Evolutionary conservation across 2,888 invertebrate species (phyloP).

Genomic region (Plebejus anna): DNA sequence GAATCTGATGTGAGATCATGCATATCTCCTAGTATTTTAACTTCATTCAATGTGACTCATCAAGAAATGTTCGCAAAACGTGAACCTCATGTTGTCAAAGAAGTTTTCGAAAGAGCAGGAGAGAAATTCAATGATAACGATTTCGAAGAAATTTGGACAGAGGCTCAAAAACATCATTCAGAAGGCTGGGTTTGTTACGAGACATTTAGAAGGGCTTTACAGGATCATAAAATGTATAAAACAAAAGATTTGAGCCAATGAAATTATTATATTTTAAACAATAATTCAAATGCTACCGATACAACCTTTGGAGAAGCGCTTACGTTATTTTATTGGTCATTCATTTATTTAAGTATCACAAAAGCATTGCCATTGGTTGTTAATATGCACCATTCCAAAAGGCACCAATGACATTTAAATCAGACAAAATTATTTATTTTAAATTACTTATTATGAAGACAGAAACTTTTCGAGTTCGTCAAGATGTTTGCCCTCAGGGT

Average conservation of each 20-base stretch:
- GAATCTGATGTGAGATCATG: slow-evolving; percentile 61
- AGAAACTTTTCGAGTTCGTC: slow-evolving; percentile 60
- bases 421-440: neutral
- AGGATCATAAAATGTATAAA: slow-evolving; percentile 34
- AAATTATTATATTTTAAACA: neutral
- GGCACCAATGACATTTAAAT: neutral
- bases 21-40: slow-evolving; percentile 57
- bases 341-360: neutral
- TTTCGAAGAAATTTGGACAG: slow-evolving; percentile 73
- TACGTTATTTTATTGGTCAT: neutral
- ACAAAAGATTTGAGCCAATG: slow-evolving; percentile 24
- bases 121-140: slow-evolving; percentile 68
- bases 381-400: neutral
- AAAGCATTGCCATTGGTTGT: neutral
- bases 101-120: slow-evolving; percentile 75
- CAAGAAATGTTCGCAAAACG: slow-evolving; percentile 63
- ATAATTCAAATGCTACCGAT: neutral
- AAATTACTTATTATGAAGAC: slow-evolving; percentile 38
- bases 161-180: slow-evolving; percentile 70
- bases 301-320: neutral
- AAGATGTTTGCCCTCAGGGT: slow-evolving; percentile 81
- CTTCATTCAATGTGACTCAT: slow-evolving; percentile 56
- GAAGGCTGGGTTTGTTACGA: slow-evolving; percentile 77
- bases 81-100: slow-evolving; percentile 55
- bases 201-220: slow-evolving; percentile 64